Base-by-base conservation (phyloP, 2,113 vertebrate genomes). In the Tragelaphus buxtoni region DNA sequence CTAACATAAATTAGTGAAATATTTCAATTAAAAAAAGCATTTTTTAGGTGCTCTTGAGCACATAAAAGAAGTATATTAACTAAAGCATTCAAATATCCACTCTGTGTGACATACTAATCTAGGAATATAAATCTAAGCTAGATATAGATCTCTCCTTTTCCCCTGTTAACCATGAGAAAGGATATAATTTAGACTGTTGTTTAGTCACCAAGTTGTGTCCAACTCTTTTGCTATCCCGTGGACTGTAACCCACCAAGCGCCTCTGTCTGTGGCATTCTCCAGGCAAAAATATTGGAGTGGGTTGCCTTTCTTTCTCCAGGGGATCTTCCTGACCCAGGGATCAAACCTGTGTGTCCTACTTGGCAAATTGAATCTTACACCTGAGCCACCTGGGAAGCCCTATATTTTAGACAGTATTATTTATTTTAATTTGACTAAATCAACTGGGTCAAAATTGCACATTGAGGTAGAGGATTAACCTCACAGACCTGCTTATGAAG, bases 1-100 rank as follows among this genome's bases (percentile, higher is more conserved):
- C 20, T 87, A 83, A 3, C 85, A 3, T 93, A 93, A 92, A 91
- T 95, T 91, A 82, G 55, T 49, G n/a, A 94, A 96, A 79, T 82
- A 76, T 61, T 65, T 89, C 55, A 88, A 8, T 81, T 42, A 42
- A 12, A 56, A 77, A 69, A 90, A 88, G 7, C 42, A 85, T 89
- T 97, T 88, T 53, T 77, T 63, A 42, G n/a, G 39, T 95, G 35
- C 47, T 94, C 10, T 55, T 47, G 14, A 92, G 32, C 18, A 39
- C 39, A 63, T 55, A 56, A 79, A 81, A 63, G 42, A 89, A 95
- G 39, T 18, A 58, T 76, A 32, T 91, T 86, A 47, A 85, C 47
- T 84, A 72, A 32, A 89, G 6, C 16, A 45, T 79, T 96, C 17
- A 87, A 30, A 28, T 84, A 49, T 11, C 20, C 16, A 58, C 12